phyloP scores from a whole-genome alignment of 2,888 invertebrate species.

The Coecobrya sp. region DNA sequence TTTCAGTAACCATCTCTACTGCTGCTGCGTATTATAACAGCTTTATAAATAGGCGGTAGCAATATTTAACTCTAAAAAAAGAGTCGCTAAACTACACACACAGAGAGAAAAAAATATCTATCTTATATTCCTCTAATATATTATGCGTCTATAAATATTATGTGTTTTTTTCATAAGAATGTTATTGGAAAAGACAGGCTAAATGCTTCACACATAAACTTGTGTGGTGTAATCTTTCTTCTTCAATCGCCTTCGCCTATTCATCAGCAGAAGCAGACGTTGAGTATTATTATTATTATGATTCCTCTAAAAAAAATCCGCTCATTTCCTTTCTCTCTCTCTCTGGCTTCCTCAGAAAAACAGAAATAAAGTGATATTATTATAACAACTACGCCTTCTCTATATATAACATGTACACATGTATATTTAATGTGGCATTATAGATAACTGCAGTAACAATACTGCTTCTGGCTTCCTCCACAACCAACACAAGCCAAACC shows the following conservation, averaged over 20 bases:
- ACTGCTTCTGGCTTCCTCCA: constrained; percentile 11
- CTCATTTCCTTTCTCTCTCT: constrained; percentile 51
- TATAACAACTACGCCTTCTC: too few relatives aligned
- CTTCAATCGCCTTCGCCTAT: constrained; percentile 15
- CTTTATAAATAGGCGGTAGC: too few relatives aligned
- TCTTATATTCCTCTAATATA: too few relatives aligned
- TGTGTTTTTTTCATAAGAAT: not conserved
- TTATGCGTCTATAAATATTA: not conserved
- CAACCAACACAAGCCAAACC: not conserved
- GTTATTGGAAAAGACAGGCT: not conserved
- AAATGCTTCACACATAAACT: not conserved
- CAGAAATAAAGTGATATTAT: constrained; percentile 50
- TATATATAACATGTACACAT: too few relatives aligned
- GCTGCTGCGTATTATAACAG: too few relatives aligned
- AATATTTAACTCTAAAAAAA: too few relatives aligned
- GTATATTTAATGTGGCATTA: not conserved
- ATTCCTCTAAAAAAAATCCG: constrained; percentile 29
- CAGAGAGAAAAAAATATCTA: too few relatives aligned
- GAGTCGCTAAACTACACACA: too few relatives aligned
- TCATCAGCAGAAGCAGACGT: not conserved
- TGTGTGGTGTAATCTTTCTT: not conserved
- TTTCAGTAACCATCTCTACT: not conserved
- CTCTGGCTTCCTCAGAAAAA: constrained; percentile 31
- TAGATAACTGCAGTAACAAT: not conserved
- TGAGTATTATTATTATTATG: constrained; percentile 60